Evolutionary conservation across 1,140 invertebrate genomes (phyloP).

Genomic region (Zelostemma sp.): DNA sequence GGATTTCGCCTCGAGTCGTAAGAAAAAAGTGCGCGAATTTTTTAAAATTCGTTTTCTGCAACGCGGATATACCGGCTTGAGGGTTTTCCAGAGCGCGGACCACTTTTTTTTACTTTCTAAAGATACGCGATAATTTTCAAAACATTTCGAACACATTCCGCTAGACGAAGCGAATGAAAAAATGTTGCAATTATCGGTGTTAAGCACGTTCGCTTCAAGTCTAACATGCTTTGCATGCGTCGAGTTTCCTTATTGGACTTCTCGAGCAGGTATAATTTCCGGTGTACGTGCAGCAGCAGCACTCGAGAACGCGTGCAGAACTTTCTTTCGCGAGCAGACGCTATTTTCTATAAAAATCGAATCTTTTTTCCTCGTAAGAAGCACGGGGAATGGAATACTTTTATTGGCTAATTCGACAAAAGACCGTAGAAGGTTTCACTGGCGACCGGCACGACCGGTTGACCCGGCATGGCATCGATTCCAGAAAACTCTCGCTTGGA

Average conservation of each 20-base stretch:
- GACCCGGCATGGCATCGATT: slow-evolving; percentile 24
- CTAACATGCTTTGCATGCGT: slow-evolving; percentile 10
- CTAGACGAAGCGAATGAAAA: neutral
- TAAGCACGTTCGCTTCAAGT: neutral
- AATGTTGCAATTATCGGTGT: neutral
- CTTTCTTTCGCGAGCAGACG: slow-evolving; percentile 43
- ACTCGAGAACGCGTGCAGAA: slow-evolving; percentile 24
- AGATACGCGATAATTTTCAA: too few relatives aligned
- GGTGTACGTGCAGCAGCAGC: slow-evolving; percentile 3
- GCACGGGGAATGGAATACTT: slow-evolving; percentile 38
- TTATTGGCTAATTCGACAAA: slow-evolving; percentile 42
- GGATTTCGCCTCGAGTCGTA: too few relatives aligned
- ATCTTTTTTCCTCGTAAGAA: slow-evolving; percentile 13
- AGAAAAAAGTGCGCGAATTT: too few relatives aligned
- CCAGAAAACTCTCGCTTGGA: slow-evolving; percentile 55
- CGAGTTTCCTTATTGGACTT: slow-evolving; percentile 10
- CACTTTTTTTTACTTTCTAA: too few relatives aligned
- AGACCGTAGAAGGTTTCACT: slow-evolving; percentile 42
- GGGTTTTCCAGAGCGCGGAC: too few relatives aligned
- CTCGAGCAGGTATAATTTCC: slow-evolving; percentile 29
- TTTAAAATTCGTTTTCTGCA: too few relatives aligned
- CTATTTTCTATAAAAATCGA: slow-evolving; percentile 21
- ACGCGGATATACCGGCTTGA: too few relatives aligned
- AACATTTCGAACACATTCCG: neutral
- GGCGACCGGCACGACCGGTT: slow-evolving; percentile 47